phyloP scores from a whole-genome alignment of 2,797 vertebrate species.

The Melanogrammus aeglefinus region DNA sequence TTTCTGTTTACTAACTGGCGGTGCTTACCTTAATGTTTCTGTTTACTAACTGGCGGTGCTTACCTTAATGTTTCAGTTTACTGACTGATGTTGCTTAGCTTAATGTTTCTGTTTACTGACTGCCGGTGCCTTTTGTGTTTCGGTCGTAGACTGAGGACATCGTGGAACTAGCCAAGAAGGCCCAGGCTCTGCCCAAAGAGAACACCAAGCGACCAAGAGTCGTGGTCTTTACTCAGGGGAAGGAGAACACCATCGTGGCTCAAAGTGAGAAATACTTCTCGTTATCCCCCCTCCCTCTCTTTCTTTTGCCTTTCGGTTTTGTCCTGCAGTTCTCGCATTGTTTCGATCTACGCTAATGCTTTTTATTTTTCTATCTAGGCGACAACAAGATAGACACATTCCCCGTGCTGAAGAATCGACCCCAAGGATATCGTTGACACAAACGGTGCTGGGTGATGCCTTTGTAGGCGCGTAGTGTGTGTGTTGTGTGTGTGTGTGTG shows the following conservation, averaged over 20 bases:
- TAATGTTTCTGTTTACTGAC: too few relatives aligned
- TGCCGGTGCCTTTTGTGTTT: too few relatives aligned
- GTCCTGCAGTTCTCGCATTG: neutral
- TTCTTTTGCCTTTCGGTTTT: neutral
- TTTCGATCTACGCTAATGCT: conserved; percentile 27
- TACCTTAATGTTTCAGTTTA: too few relatives aligned
- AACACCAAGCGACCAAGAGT: conserved; percentile 86
- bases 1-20: too few relatives aligned
- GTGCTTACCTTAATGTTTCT: too few relatives aligned
- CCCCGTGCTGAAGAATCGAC: conserved; percentile 86
- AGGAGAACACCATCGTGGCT: conserved; percentile 83
- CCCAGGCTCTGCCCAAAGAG: conserved; percentile 87
- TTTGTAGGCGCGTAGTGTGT: conserved; percentile 90
- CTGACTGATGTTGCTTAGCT: too few relatives aligned
- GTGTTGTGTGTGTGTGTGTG: neutral
- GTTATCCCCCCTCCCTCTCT: neutral
- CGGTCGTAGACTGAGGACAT: conserved; percentile 84
- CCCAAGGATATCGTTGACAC: conserved; percentile 93
- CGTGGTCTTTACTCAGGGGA: conserved; percentile 93
- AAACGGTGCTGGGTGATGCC: conserved; percentile 95
- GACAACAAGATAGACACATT: conserved; percentile 82
- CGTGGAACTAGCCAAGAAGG: conserved; percentile 88
- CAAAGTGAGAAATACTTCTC: conserved; percentile 70
- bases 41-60: too few relatives aligned
- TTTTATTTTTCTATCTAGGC: conserved; percentile 61